These are phyloP conservation scores for Trinectes maculatus DNA, from an alignment of 2,113 vertebrate genomes.

Conservation along the genomic window DNA sequence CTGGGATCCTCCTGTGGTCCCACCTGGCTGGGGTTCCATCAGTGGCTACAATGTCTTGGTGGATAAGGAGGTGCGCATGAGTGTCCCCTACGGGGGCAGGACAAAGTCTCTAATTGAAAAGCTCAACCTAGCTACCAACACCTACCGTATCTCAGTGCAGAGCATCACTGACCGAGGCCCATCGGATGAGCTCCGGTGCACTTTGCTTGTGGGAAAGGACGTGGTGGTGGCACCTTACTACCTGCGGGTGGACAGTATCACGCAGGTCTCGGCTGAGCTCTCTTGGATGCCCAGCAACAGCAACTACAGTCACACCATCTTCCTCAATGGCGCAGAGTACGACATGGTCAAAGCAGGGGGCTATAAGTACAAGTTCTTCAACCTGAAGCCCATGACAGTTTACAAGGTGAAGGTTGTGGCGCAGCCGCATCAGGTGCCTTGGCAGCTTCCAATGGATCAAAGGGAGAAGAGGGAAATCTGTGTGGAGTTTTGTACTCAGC, in stretches of 20 bases:
- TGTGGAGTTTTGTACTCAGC: constrained; percentile 93
- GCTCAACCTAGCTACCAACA: constrained; percentile 88
- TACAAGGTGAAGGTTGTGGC: constrained; percentile 93
- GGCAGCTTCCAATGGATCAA: constrained; percentile 96
- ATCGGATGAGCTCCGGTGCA: constrained; percentile 94
- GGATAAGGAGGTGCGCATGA: constrained; percentile 91
- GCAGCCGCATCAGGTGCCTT: constrained; percentile 96
- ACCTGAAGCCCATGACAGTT: constrained; percentile 90
- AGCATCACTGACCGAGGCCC: constrained; percentile 88
- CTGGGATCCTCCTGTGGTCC: constrained; percentile 94
- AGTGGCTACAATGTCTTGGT: constrained; percentile 95
- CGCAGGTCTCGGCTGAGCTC: constrained; percentile 90
- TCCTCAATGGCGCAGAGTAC: constrained; percentile 93
- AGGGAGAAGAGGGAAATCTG: constrained; percentile 93
- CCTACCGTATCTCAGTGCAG: constrained; percentile 93
- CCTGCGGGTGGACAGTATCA: constrained; percentile 90
- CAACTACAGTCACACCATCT: constrained; percentile 96
- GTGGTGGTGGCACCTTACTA: constrained; percentile 94
- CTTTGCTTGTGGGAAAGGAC: constrained; percentile 93
- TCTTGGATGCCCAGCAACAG: constrained; percentile 97
- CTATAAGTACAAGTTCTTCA: constrained; percentile 93
- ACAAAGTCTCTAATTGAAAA: constrained; percentile 96
- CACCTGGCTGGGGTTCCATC: constrained; percentile 90
- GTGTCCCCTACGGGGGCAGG: constrained; percentile 87
- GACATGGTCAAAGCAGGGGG: constrained; percentile 90